phyloP scores from a whole-genome alignment of 2,113 vertebrate species.

The Pelvicachromis taeniatus region DNA sequence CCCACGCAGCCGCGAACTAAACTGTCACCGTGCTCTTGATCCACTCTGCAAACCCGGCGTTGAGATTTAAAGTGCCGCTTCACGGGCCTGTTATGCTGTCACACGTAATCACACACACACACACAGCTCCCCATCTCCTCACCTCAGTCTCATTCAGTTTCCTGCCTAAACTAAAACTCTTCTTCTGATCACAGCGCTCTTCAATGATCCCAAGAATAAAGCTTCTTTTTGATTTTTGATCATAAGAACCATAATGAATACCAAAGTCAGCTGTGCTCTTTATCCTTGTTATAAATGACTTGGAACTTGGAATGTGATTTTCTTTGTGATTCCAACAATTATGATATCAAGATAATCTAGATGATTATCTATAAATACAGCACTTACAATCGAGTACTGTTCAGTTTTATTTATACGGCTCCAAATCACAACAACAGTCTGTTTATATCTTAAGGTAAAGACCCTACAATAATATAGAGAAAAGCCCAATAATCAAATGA shows the following conservation, averaged over 20 bases:
- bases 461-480: not conserved
- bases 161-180: not conserved
- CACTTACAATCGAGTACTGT: too few relatives aligned
- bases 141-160: not conserved
- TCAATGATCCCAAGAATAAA: not conserved
- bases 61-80: conserved; percentile 39
- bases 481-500: not conserved
- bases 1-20: conserved; percentile 43
- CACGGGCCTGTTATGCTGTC: conserved; percentile 27
- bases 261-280: not conserved
- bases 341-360: not conserved
- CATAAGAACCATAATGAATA: not conserved
- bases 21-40: conserved; percentile 40
- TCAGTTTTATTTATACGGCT: rapidly evolving
- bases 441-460: not conserved
- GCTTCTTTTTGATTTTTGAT: not conserved
- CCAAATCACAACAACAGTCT: not conserved
- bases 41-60: conserved; percentile 13
- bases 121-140: not conserved
- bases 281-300: not conserved
- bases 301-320: not conserved
- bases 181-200: not conserved
- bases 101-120: not conserved
- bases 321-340: not conserved
- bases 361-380: not conserved